Evolutionary conservation across 2,797 vertebrate genomes (phyloP).

Genomic region (Pogoniulus pusillus): DNA sequence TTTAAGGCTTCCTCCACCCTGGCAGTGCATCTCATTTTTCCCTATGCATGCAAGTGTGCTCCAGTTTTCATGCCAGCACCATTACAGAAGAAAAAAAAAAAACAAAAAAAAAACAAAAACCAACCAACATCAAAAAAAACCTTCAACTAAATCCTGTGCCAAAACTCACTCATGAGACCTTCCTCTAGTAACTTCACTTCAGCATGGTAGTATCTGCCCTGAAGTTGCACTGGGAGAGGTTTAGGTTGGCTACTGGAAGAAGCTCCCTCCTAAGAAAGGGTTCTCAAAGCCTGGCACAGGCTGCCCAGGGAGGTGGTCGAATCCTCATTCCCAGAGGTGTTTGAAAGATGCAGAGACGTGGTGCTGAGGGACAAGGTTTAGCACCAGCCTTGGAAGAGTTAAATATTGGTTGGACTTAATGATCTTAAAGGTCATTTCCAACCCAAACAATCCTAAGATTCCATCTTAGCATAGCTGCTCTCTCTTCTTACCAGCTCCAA

Average conservation of each 20-base stretch:
- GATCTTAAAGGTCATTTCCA: no score
- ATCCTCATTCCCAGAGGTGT: no score
- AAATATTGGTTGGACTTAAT: no score
- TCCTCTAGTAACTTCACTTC: background rate
- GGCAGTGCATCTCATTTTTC: background rate
- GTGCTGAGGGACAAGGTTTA: no score
- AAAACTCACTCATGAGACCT: background rate
- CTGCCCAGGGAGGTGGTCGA: no score
- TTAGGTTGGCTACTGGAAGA: no score
- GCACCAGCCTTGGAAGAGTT: no score
- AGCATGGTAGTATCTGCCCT: background rate
- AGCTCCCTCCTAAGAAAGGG: no score
- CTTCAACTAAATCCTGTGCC: conserved; percentile 14
- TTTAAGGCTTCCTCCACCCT: background rate
- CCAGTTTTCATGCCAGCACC: background rate
- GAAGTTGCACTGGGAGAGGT: no score
- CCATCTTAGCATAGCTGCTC: background rate
- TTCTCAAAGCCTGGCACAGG: no score
- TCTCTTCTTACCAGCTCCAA: background rate
- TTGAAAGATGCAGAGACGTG: no score
- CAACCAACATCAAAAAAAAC: background rate
- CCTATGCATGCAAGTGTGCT: background rate
- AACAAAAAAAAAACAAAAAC: background rate
- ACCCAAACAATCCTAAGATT: no score
- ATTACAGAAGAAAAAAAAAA: conserved; percentile 1